Evolutionary conservation across 1,140 invertebrate genomes (phyloP).

Genomic region (Armadillidium nasatum): DNA sequence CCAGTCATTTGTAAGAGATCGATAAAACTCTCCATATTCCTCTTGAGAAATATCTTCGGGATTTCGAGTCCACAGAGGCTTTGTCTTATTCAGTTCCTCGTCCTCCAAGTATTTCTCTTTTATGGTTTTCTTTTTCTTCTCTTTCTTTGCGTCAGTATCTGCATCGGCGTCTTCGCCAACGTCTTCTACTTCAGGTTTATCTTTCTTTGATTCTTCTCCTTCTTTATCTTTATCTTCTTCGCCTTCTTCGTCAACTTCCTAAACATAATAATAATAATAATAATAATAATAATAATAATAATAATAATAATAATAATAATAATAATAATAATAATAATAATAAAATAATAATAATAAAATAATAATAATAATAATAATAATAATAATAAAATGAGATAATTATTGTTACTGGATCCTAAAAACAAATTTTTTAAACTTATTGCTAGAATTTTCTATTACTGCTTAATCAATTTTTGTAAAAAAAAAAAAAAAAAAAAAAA

Average conservation of each 20-base stretch:
- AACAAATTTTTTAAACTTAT: too few relatives aligned
- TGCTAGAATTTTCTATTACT: too few relatives aligned
- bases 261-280: constrained; percentile 14
- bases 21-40: constrained; percentile 99
- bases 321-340: too few relatives aligned
- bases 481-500: too few relatives aligned
- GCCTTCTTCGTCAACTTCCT: constrained; percentile 86
- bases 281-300: too few relatives aligned
- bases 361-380: too few relatives aligned
- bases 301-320: too few relatives aligned
- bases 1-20: constrained; percentile 97
- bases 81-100: constrained; percentile 97
- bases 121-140: constrained; percentile 91
- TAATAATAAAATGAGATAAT: too few relatives aligned
- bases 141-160: constrained; percentile 70
- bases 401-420: too few relatives aligned
- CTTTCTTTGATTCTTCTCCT: constrained; percentile 57
- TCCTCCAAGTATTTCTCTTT: constrained; percentile 98
- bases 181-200: constrained; percentile 84
- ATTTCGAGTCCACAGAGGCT: constrained; percentile 97
- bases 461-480: too few relatives aligned
- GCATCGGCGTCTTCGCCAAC: constrained; percentile 79
- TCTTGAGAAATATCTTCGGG: constrained; percentile 95
- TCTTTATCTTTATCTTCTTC: constrained; percentile 68
- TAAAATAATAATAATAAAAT: too few relatives aligned